Evolutionary conservation across 2,113 vertebrate genomes (phyloP), one percentile per base, ranked within the genome.

Genomic region (Anguilla japonica): DNA sequence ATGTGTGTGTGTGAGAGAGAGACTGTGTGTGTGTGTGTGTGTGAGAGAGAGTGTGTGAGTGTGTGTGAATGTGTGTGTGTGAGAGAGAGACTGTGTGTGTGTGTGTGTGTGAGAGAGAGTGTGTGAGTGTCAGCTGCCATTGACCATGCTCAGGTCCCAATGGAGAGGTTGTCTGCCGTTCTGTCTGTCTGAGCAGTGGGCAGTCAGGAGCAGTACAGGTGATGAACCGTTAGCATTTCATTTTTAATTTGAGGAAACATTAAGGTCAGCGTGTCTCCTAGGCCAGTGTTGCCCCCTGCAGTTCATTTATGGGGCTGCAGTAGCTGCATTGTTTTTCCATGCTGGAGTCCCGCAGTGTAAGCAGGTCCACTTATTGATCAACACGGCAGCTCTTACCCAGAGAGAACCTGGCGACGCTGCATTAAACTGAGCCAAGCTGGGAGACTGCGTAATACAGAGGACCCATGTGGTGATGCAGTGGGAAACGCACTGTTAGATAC

Each of bases 71-170:
- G 43, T 80, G 41, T 56, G 57, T 71, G 57, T 57, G 79, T 67
- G 98, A 98, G 88, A 93, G 94, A 89, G 85, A 79, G 87, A 34
- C 81, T 40, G 53, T 81, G 14, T 41, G 11, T 56, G 53, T 81
- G 14, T 41, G 11, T 56, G 57, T 53, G 57, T 41, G 79, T 67
- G 43, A 5, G 43, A 46, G 43, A 46, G 43, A 9, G 63, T 67
- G 63, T 11, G 63, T 9, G 63, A 20, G 63, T 78, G 71, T 22
- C 41, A 46, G 41, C 79, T 75, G 9, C 71, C 71, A 75, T 75
- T 75, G n/a, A 75, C 71, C 9, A 75, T 34, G 34, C 8, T 75
- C 71, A n/a, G 11, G 9, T 34, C 71, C 71, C 34, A 1, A 75
- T n/a, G 13, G 26, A 15, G 6, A 46, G 18, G 0, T 3, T 60